Base-by-base conservation (phyloP, 2,113 vertebrate genomes). In the Brachionichthys hirsutus region DNA sequence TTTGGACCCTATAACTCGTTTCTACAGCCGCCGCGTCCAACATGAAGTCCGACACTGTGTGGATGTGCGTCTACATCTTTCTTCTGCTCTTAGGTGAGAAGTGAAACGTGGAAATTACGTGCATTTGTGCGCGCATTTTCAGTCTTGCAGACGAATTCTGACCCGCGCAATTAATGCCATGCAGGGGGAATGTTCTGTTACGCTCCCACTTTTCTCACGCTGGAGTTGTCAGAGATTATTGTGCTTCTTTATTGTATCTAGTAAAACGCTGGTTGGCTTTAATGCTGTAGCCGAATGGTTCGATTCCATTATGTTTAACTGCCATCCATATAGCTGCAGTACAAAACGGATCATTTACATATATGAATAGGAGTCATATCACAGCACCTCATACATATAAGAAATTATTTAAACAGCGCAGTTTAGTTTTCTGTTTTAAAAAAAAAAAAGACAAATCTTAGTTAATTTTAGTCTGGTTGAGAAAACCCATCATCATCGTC, bases 11-110 rank as follows among this genome's bases (percentile, higher is more conserved):
- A 30, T 30, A 73, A 74, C 41, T 79, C 70, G 51, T 73, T 58
- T 65, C 18, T 60, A 15, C 20, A 30, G 17, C 55, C 12, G 40
- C 65, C 24, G 70, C 70, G 62, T 75, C 71, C 74, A 85, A 73
- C 4, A 88, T 85, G 81, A 88, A 83, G 81, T 82, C 80, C 73
- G 42, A 56, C 73, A 83, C 70, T 16, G 70, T 76, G 77, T 88
- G 85, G 88, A 85, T 86, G 62, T 83, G 77, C 71, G 46, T 78
- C 16, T 53, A 66, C 81, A 45, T 65, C 74, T 63, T 72, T 58
- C 62, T 85, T 16, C 84, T 88, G 69, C 75, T 85, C 60, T 38
- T 86, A 82, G 88, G 88, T 90, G 80, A 89, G 88, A 76, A 53
- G 55, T 64, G 34, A 57, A 34, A 56, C 16, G 2, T 50, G 18